Base-by-base conservation (phyloP, 2,797 vertebrate species). In the Onychomys arenicola region DNA sequence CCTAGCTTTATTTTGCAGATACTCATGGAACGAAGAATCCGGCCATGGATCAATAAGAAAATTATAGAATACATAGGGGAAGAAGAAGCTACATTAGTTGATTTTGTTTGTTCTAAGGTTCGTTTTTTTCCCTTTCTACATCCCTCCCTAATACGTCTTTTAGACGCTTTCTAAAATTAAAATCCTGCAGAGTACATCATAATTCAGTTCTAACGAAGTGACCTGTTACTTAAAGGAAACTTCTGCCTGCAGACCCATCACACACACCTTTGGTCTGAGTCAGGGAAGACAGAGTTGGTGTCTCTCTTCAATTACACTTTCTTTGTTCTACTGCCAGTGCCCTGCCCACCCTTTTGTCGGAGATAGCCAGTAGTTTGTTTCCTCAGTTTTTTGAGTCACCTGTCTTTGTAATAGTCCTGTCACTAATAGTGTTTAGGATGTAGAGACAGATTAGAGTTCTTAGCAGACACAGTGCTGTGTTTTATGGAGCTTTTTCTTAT, bases 11-110 rank as follows among this genome's bases (percentile, higher is more conserved):
- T 71, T 49, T 96, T 90, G 29, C 89, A 99, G 99, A 99, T 99
- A 12, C 96, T 99, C 97, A 99, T 99, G 99, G 99, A 99, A 91
- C 99, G 99, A 88, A 99, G 99, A 76, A 99, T 99, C 98, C 99
- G 99, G 92, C 99, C 99, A 0, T 99, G 99, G 99, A 99, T 99
- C 98, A 99, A 99, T 98, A 99, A 99, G 98, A 99, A 99, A 98
- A 99, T 99, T 93, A 99, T 99, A 63, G 99, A 99, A 98, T 99
- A 99, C 98, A 99, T 99, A 55, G 99, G 99, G 89, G 99, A 99
- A 98, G 99, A 99, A 97, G 99, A 99, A 98, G 98, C 99, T 32
- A 99, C 99, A 0, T 97, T 99, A 98, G 99, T 99, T 98, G 99
- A 99, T 98, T 99, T 99, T 93, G 99, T 99, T 98, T 99, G 99